phyloP scores from a whole-genome alignment of 2,113 vertebrate species.

The Pica pica region DNA sequence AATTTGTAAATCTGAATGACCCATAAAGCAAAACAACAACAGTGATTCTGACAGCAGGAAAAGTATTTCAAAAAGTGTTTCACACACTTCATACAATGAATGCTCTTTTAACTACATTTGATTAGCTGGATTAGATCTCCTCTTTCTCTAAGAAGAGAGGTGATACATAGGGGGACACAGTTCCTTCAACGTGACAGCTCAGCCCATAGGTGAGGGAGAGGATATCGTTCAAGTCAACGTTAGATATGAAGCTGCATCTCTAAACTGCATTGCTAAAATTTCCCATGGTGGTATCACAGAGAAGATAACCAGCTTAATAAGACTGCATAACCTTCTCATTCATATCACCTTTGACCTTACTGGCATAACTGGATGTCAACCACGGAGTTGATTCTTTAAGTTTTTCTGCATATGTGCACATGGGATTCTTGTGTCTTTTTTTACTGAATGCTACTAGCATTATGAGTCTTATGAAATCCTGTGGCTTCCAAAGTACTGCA shows the following conservation, averaged over 20 bases:
- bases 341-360: neutral
- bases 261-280: neutral
- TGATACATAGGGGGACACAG: neutral
- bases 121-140: neutral
- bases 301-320: neutral
- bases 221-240: neutral
- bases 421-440: neutral
- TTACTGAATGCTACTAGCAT: neutral
- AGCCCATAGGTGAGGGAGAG: neutral
- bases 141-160: neutral
- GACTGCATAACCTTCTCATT: neutral
- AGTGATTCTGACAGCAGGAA: neutral
- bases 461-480: neutral
- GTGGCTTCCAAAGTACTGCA: neutral
- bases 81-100: neutral
- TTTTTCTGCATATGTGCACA: neutral
- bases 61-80: neutral
- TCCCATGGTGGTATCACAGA: neutral
- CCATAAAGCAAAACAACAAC: neutral
- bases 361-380: neutral
- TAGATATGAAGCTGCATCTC: neutral
- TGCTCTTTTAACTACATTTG: neutral
- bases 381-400: neutral
- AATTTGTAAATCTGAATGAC: neutral
- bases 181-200: neutral